A percentile compares a stretch with the other conserved stretches of the same genome.
These are phyloP conservation scores for Leptobrachium ailaonicum DNA, from an alignment of 2,113 vertebrate species.

Conservation along the genomic window DNA sequence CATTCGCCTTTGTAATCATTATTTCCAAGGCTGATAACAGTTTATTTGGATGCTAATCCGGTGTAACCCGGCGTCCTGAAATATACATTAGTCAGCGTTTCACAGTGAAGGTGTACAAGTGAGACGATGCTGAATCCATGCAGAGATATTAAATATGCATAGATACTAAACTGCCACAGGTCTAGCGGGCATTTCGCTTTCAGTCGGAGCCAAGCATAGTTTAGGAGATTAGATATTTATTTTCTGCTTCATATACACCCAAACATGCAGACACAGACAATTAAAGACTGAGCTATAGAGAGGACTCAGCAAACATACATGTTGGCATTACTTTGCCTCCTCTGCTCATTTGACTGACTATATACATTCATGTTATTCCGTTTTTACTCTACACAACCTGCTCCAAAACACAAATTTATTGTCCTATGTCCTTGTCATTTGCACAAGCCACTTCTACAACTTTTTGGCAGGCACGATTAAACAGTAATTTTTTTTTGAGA, in stretches of 20 bases:
- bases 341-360: no score
- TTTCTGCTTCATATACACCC: background rate
- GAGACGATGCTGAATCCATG: background rate
- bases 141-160: slow-evolving; percentile 35
- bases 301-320: background rate
- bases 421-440: no score
- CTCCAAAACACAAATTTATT: no score
- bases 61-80: slow-evolving; percentile 2
- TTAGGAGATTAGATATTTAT: slow-evolving; percentile 14
- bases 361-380: no score
- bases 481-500: no score
- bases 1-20: no score
- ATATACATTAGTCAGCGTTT: slow-evolving; percentile 18
- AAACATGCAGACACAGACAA: background rate
- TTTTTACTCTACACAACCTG: no score
- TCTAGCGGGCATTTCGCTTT: slow-evolving; percentile 30
- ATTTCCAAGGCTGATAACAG: background rate
- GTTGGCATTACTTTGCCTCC: background rate
- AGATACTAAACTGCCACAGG: slow-evolving; percentile 31
- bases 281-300: background rate
- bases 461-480: no score
- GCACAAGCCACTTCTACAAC: no score
- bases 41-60: slow-evolving; percentile 4
- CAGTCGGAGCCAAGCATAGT: background rate
- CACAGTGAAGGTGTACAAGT: background rate